These are phyloP conservation scores for Megaceryle maxima DNA, from an alignment of 2,113 vertebrate genomes.

Conservation along the genomic window DNA sequence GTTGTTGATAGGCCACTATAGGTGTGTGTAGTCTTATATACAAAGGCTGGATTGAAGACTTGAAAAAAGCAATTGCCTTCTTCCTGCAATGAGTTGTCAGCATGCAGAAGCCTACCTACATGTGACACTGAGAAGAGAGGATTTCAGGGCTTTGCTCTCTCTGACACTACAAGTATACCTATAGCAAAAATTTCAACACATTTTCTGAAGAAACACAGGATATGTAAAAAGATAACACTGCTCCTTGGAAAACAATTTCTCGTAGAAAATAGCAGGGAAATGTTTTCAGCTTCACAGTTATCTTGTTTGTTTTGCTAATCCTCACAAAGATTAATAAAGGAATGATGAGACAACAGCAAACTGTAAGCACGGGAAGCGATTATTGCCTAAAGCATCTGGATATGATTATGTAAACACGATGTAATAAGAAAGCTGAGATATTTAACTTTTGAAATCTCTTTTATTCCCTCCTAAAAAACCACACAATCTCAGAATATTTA, in stretches of 20 bases:
- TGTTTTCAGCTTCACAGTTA: conserved; percentile 53
- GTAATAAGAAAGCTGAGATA: conserved; percentile 46
- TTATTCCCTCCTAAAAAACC: neutral
- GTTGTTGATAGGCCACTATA: neutral
- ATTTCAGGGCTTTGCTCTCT: neutral
- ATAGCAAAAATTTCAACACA: neutral
- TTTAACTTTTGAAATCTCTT: conserved; percentile 43
- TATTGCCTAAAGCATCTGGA: conserved; percentile 65
- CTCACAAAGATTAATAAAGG: conserved; percentile 58
- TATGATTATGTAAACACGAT: conserved; percentile 57
- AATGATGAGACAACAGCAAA: conserved; percentile 54
- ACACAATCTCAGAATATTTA: neutral
- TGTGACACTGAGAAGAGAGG: neutral
- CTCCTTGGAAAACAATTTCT: conserved; percentile 36
- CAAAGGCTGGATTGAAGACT: neutral
- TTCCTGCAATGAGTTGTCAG: neutral
- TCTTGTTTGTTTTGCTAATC: conserved; percentile 61
- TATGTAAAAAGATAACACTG: neutral
- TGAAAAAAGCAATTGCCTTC: neutral
- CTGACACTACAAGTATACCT: neutral
- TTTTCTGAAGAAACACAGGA: neutral
- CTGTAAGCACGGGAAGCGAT: conserved; percentile 56
- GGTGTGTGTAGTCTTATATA: neutral
- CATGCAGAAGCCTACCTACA: neutral
- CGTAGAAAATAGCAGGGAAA: conserved; percentile 33